Evolutionary conservation across 2,113 vertebrate species (phyloP).

Genomic region (Aspiorhynchus laticeps): DNA sequence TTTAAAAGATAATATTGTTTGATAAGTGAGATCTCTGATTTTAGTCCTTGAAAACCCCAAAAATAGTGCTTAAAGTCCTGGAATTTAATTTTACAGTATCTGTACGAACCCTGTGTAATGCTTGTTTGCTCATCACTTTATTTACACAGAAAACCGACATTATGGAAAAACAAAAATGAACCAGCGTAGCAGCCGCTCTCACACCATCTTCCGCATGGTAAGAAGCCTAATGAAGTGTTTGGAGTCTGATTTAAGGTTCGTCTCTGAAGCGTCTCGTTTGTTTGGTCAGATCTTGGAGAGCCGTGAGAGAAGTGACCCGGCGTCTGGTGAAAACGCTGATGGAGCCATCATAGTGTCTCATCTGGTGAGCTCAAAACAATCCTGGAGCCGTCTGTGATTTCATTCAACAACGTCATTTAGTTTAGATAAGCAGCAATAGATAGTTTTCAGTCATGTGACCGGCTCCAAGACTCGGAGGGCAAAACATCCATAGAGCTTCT

Average conservation of each 20-base stretch:
- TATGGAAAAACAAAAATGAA: constrained; percentile 98
- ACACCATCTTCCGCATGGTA: constrained; percentile 98
- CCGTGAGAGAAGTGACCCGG: constrained; percentile 83
- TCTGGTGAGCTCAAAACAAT: constrained; percentile 76
- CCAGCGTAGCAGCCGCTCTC: constrained; percentile 92
- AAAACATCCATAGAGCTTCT: no score
- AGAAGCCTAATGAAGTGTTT: constrained; percentile 41
- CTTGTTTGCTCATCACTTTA: not conserved
- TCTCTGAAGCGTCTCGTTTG: not conserved
- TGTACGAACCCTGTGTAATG: no score
- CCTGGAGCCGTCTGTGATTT: not conserved
- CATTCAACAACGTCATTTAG: not conserved
- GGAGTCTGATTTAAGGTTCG: not conserved
- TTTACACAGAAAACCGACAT: constrained; percentile 85
- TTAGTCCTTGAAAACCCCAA: no score
- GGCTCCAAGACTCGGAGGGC: no score
- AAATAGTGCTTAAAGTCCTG: no score
- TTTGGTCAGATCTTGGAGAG: constrained; percentile 89
- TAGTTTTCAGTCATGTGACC: no score
- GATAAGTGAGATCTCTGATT: no score
- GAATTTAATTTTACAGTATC: no score
- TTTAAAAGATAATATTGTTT: no score
- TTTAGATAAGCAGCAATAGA: not conserved
- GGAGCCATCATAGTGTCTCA: constrained; percentile 95
- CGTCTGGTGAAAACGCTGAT: constrained; percentile 81